Percentiles rank a stretch among this genome's conserved stretches.
These are phyloP conservation scores for Drosophila meridionalis DNA, from an alignment of 2,888 invertebrate genomes.

Conservation along the genomic window DNA sequence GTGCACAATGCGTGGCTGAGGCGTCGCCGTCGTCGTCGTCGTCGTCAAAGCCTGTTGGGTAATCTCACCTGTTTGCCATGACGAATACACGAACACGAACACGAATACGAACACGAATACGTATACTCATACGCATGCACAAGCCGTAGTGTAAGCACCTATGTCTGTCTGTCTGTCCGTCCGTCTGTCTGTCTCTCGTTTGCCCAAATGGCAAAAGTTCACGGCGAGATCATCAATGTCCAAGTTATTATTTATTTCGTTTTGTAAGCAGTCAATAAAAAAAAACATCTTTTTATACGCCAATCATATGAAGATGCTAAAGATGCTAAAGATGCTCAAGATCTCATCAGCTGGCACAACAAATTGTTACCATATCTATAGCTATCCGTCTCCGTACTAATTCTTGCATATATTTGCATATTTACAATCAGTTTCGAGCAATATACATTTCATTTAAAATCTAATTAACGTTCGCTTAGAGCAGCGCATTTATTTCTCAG, in stretches of 20 bases:
- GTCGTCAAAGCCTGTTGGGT: constrained; percentile 60
- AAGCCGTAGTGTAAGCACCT: constrained; percentile 4
- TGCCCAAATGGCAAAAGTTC: constrained; percentile 72
- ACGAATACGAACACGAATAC: not conserved
- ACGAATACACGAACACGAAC: constrained; percentile 51
- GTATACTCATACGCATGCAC: not conserved
- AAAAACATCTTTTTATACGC: constrained; percentile 21
- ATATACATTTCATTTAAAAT: constrained; percentile 34
- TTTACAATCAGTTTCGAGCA: constrained; percentile 7
- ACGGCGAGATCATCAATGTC: constrained; percentile 76
- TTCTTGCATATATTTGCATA: constrained; percentile 34
- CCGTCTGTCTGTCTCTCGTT: constrained; percentile 1
- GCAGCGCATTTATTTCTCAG: constrained; percentile 4
- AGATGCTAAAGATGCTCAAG: constrained; percentile 18
- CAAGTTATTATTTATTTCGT: constrained; percentile 60
- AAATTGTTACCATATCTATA: constrained; percentile 2
- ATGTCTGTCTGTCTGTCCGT: not conserved
- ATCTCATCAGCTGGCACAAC: constrained; percentile 14
- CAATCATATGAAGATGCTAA: constrained; percentile 4
- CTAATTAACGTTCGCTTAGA: constrained; percentile 28
- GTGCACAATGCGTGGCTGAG: constrained; percentile 48
- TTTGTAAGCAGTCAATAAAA: constrained; percentile 57
- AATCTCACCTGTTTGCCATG: constrained; percentile 69
- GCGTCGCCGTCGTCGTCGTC: constrained; percentile 30
- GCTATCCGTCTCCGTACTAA: not conserved